Evolutionary conservation across 1,140 invertebrate genomes (phyloP).

Genomic region (Papilio machaon): DNA sequence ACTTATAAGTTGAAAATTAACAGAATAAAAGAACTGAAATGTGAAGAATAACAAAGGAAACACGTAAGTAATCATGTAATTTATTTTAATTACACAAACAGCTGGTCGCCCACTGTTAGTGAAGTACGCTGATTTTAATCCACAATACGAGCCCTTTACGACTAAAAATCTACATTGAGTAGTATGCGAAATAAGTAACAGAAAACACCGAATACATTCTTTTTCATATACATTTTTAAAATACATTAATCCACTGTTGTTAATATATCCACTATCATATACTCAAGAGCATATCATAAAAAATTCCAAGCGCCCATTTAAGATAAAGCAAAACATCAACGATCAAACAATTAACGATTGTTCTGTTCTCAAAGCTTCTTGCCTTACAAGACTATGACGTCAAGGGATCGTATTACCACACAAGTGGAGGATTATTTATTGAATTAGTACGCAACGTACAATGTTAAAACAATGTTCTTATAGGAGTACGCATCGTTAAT

Average conservation of each 20-base stretch:
- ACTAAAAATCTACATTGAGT: background rate
- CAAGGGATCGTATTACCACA: conserved; percentile 62
- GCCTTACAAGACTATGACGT: conserved; percentile 57
- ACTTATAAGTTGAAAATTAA: background rate
- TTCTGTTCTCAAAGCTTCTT: conserved; percentile 52
- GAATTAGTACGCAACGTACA: conserved; percentile 55
- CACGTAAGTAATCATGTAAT: background rate
- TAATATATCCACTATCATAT: background rate
- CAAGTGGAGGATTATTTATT: conserved; percentile 71
- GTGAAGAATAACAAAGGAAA: background rate
- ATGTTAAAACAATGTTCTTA: conserved; percentile 72
- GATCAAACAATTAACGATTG: conserved; percentile 66
- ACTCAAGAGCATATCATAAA: background rate
- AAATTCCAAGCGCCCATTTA: conserved; percentile 35
- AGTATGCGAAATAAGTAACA: background rate
- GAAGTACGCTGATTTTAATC: too few species aligned
- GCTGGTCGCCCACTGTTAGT: too few species aligned
- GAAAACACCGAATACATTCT: background rate
- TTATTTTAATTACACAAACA: too few species aligned
- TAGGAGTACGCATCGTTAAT: conserved; percentile 71
- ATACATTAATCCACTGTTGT: background rate
- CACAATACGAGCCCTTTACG: too few species aligned
- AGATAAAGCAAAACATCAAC: conserved; percentile 37
- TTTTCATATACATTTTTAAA: background rate
- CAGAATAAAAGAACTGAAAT: background rate